Conservation (phyloP, 2,888 invertebrate species). For the Alsophila aescularia region DNA sequence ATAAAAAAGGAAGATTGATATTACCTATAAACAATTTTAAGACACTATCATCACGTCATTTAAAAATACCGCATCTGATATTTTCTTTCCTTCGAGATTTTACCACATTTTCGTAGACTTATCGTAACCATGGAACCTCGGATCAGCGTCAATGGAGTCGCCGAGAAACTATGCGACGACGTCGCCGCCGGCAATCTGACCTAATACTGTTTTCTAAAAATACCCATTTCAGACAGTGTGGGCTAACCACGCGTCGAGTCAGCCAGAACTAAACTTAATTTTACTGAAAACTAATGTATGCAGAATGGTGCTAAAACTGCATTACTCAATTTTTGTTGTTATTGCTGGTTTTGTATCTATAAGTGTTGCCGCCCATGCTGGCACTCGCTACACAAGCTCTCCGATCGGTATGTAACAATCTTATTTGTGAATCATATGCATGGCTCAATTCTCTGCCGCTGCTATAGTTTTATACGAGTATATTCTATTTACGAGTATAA, state of each 20-base stretch:
- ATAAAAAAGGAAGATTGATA: too few species aligned
- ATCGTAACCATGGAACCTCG: slow-evolving; percentile 15
- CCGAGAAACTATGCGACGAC: slow-evolving; percentile 41
- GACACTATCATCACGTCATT: too few species aligned
- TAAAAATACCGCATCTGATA: slow-evolving; percentile 17
- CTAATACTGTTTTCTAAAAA: slow-evolving; percentile 82
- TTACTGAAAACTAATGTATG: slow-evolving; percentile 32
- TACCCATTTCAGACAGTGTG: slow-evolving; percentile 66
- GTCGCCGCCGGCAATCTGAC: slow-evolving; percentile 53
- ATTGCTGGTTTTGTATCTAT: slow-evolving; percentile 42
- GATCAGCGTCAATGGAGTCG: slow-evolving; percentile 26
- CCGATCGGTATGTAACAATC: slow-evolving; percentile 63
- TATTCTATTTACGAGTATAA: too few species aligned
- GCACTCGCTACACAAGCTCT: slow-evolving; percentile 49
- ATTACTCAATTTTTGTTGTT: slow-evolving; percentile 3
- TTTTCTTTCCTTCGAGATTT: background rate
- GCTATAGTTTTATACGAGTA: too few species aligned
- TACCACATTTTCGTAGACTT: background rate
- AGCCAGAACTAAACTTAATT: slow-evolving; percentile 45
- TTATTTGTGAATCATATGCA: too few species aligned
- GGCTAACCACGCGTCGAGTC: slow-evolving; percentile 52
- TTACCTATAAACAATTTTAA: too few species aligned
- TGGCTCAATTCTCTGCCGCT: too few species aligned
- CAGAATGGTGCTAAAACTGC: slow-evolving; percentile 42
- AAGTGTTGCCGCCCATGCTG: slow-evolving; percentile 36